Evolutionary conservation across 2,797 vertebrate species (phyloP), one percentile per base, ranked within the genome.

Genomic region (Selene dorsalis): DNA sequence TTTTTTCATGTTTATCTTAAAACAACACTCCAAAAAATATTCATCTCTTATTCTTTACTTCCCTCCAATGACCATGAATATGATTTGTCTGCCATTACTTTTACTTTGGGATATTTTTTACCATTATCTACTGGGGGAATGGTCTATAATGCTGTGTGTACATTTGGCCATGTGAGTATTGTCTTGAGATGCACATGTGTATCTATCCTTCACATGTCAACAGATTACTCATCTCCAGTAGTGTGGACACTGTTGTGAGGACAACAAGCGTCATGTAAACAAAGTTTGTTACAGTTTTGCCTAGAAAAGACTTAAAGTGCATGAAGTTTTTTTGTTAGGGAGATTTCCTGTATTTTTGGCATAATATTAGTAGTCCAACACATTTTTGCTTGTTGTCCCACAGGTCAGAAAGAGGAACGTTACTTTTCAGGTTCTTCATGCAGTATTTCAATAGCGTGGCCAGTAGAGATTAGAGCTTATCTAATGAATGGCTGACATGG

Each of bases 401-500:
- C 47, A 60, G 57, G 18, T 64, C 55, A 53, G 20, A 48, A 14
- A 3, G 41, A 72, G 47, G 71, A 85, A 87, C 66, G 58, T 77
- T 73, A 79, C 75, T 69, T 71, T 83, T 84, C 77, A 59, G 80
- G 73, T 84, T 90, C 72, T 83, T 83, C 62, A 66, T 26, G 41
- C 10, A 1, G n/a, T 12, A 24, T 80, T 73, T 81, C 22, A 71
- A 77, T 43, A 41, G 43, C n/a, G 2, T 65, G 18, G 47, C 26
- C 35, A 47, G 24, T 14, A 48, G 39, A 79, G 78, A 84, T 87
- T 68, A 78, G 60, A 50, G 52, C 30, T 89, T 61, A 82, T 85
- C 75, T 85, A 26, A 66, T 28, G 50, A 77, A 65, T 86, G 62
- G 26, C 45, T 3, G 63, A 70, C 45, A 71, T 24, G 30, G 77